Evolutionary conservation across 2,113 vertebrate species (phyloP).

Genomic region (Eretmodus cyanostictus): DNA sequence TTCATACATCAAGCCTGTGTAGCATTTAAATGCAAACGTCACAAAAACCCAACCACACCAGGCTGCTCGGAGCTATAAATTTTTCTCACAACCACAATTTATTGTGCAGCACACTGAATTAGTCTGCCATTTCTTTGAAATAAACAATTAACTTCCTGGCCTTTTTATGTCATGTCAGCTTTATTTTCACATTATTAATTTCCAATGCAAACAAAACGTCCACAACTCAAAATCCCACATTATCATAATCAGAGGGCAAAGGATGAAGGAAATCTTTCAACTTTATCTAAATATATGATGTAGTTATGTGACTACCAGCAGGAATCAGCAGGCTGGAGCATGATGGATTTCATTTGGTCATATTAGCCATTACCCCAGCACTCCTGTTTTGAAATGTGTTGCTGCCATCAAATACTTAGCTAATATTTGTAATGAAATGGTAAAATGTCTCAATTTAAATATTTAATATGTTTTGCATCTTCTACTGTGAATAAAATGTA

Average conservation of each 20-base stretch:
- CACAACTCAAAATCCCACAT: not conserved
- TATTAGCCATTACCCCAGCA: not conserved
- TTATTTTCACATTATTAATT: not conserved
- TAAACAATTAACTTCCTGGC: not conserved
- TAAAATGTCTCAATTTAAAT: not conserved
- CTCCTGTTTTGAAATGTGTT: not conserved
- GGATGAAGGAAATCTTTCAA: not conserved
- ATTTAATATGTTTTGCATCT: not conserved
- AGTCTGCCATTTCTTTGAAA: not conserved
- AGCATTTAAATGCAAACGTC: not conserved
- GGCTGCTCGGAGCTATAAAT: not conserved
- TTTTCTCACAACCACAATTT: not conserved
- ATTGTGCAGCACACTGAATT: not conserved
- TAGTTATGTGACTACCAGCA: not conserved
- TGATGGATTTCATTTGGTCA: not conserved
- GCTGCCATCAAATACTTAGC: not conserved
- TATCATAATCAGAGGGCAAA: not conserved
- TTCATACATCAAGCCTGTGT: not conserved
- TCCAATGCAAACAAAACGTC: not conserved
- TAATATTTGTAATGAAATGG: not conserved
- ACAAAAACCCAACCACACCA: not conserved
- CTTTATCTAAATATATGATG: not conserved
- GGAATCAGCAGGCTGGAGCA: not conserved
- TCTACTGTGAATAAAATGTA: not conserved
- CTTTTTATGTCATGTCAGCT: not conserved